phyloP scores from a whole-genome alignment of 2,888 invertebrate genomes.

The Prostheceraeus crozeri region DNA sequence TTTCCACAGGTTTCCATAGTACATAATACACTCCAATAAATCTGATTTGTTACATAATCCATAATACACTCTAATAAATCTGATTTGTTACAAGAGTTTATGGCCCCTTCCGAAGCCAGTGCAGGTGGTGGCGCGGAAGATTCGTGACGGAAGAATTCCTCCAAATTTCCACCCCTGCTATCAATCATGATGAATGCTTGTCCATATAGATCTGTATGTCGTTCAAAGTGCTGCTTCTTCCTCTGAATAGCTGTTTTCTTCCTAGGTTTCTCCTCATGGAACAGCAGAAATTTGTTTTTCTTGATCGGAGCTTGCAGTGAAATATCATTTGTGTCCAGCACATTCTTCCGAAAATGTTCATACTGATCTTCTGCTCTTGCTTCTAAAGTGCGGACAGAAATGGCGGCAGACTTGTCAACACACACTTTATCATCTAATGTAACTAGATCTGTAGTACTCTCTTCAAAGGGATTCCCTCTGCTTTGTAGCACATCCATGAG shows the following conservation, averaged over 20 bases:
- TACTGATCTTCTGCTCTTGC: conserved; percentile 29
- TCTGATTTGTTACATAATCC: conserved; percentile 19
- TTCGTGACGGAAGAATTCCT: conserved; percentile 33
- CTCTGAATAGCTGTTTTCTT: too few relatives aligned
- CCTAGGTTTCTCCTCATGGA: conserved; percentile 32
- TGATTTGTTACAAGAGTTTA: conserved; percentile 14
- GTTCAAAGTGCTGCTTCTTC: too few relatives aligned
- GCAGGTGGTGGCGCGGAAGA: conserved; percentile 36
- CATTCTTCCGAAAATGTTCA: conserved; percentile 16
- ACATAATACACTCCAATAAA: conserved; percentile 20
- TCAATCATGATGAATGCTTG: conserved; percentile 12
- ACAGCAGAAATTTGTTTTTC: conserved; percentile 33
- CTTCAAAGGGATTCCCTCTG: conserved; percentile 32
- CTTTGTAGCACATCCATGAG: conserved; percentile 36
- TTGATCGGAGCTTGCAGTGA: conserved; percentile 34
- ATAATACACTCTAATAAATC: conserved; percentile 13
- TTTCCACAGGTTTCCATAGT: conserved; percentile 22
- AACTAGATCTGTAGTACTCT: conserved; percentile 23
- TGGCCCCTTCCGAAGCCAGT: conserved; percentile 28
- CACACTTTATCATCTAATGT: conserved; percentile 32
- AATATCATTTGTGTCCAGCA: conserved; percentile 32
- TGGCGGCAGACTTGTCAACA: conserved; percentile 17
- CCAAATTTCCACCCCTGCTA: conserved; percentile 28
- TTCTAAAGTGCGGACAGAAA: conserved; percentile 25
- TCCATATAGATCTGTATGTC: neutral